Base-by-base conservation (phyloP, 2,113 vertebrate genomes). In the Muntiacus muntjak region DNA sequence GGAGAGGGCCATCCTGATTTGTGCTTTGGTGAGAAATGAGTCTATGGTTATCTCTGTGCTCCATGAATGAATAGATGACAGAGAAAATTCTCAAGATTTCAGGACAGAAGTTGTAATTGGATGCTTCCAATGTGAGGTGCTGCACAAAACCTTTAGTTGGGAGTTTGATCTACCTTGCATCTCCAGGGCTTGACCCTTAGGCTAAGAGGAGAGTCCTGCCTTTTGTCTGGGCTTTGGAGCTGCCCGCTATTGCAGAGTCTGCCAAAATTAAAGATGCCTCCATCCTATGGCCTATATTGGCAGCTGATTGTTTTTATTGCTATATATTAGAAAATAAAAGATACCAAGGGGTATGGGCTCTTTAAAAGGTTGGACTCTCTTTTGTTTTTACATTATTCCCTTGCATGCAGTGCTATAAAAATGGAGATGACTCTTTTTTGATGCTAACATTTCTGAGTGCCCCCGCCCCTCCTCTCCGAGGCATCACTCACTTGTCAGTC, bases 401-500 rank as follows among this genome's bases (percentile, higher is more conserved):
- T 81, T 33, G 9, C 21, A 67, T 40, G 13, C 8, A 82, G 30
- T 26, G 36, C 8, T 25, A 81, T 30, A 81, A 30, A 57, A 67
- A 55, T 40, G 19, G 45, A 64, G 40, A 55, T 6, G 36, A 64
- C 26, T 33, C 12, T 14, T 92, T 67, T 67, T 81, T 81, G 5
- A 50, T 25, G 6, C 52, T 55, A 33, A 50, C 6, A 30, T n/a
- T 87, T 95, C 33, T 83, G 60, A 25, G 16, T 14, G 47, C 47
- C 8, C 45, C 8, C 26, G 40, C 40, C 36, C 8, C 3, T 14
- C 17, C n/a, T 23, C n/a, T 19, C 14, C 1, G 47, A 0, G 9
- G 92, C 25, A 26, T n/a, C 26, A 6, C 13, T 64, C 13, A 36
- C 17, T 89, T 50, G 17, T 84, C 33, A 58, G 3, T 28, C 81